These are phyloP conservation scores for Ophion ellenae DNA, from an alignment of 2,888 invertebrate species.

Conservation along the genomic window DNA sequence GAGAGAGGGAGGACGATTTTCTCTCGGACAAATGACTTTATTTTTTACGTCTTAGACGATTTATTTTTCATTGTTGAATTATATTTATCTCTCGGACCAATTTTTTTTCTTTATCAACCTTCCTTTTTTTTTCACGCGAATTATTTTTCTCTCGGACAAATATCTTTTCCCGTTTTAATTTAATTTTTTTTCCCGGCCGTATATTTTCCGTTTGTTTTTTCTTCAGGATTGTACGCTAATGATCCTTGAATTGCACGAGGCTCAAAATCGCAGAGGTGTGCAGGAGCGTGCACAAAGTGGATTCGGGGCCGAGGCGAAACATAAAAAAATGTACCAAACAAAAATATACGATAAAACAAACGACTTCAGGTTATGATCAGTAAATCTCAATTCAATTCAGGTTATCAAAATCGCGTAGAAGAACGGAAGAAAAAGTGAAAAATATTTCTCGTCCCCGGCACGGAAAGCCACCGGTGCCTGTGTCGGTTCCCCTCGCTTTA, in stretches of 20 bases:
- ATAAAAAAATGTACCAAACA: neutral
- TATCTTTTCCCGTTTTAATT: neutral
- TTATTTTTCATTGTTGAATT: neutral
- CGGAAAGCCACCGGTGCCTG: neutral
- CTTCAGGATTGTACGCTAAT: neutral
- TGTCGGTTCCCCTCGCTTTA: conserved; percentile 4
- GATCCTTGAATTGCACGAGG: conserved; percentile 3
- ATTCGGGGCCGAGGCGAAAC: neutral
- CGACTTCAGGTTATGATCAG: neutral
- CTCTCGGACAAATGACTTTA: neutral
- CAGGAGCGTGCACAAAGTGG: conserved; percentile 5
- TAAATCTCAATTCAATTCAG: neutral
- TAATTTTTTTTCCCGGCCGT: neutral
- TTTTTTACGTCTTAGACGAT: neutral
- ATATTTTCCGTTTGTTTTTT: neutral
- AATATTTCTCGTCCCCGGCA: neutral
- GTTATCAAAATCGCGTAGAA: neutral
- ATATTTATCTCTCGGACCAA: neutral
- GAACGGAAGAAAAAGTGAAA: neutral
- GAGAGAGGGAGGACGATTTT: neutral
- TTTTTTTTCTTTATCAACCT: neutral
- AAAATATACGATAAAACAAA: neutral
- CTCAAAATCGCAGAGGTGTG: neutral
- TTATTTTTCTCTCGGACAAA: neutral
- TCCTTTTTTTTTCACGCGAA: neutral